Evolutionary conservation across 1,140 invertebrate species (phyloP).

Genomic region (Brachionus koreanus): DNA sequence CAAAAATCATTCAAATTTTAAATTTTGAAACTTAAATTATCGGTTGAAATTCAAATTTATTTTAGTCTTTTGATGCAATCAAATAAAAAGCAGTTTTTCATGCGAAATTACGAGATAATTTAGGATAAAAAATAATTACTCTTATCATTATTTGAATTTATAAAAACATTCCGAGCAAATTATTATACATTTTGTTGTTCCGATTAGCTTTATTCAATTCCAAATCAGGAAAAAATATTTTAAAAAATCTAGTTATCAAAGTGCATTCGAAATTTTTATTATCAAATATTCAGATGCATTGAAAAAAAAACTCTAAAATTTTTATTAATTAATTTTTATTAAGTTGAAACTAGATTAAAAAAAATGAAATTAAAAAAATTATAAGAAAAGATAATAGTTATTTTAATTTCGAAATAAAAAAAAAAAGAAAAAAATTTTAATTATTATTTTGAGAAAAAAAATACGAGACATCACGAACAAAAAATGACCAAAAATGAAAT

Average conservation of each 20-base stretch:
- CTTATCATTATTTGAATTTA: background rate
- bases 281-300: background rate
- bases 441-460: background rate
- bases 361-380: background rate
- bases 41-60: background rate
- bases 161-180: background rate
- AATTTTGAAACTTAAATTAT: too few species aligned
- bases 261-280: background rate
- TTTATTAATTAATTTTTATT: background rate
- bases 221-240: background rate
- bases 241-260: background rate
- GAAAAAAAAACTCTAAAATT: background rate
- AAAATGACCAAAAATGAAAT: constrained; percentile 4
- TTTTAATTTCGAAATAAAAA: background rate
- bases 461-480: background rate
- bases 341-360: background rate
- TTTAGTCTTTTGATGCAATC: background rate
- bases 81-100: background rate
- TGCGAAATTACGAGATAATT: background rate
- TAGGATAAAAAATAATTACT: background rate
- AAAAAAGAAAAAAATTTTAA: background rate
- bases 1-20: too few species aligned
- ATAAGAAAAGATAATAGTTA: background rate
- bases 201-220: background rate
- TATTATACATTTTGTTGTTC: background rate